phyloP scores from a whole-genome alignment of 2,888 invertebrate species.

The Leptopterna dolabrata region DNA sequence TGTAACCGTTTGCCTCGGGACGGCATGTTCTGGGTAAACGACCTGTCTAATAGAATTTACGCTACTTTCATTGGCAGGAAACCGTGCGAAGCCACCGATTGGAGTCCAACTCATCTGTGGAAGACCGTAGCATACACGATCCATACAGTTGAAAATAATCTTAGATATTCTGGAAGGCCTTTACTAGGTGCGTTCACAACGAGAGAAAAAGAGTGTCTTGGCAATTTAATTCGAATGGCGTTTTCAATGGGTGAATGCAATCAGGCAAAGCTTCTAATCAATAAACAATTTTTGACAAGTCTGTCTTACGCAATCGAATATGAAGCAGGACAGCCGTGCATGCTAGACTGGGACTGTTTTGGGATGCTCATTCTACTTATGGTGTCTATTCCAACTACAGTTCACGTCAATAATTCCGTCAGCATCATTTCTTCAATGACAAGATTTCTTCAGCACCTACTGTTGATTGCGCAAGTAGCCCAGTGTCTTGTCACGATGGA shows the following conservation, averaged over 20 bases:
- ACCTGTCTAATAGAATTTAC: not conserved
- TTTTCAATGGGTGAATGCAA: slow-evolving; percentile 61
- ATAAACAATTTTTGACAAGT: slow-evolving; percentile 69
- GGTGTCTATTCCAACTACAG: slow-evolving; percentile 79
- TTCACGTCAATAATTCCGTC: slow-evolving; percentile 64
- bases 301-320: slow-evolving; percentile 69
- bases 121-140: slow-evolving; percentile 84
- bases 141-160: slow-evolving; percentile 78
- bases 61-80: not conserved
- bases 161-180: slow-evolving; percentile 77
- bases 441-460: slow-evolving; percentile 65
- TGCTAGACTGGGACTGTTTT: slow-evolving; percentile 87
- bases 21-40: not conserved
- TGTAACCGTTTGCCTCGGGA: not conserved
- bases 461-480: slow-evolving; percentile 68
- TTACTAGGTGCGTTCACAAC: slow-evolving; percentile 81
- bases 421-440: slow-evolving; percentile 66
- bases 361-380: slow-evolving; percentile 82
- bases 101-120: slow-evolving; percentile 72
- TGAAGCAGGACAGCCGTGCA: slow-evolving; percentile 64
- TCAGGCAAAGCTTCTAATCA: slow-evolving; percentile 59
- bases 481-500: slow-evolving; percentile 66
- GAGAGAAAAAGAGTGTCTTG: slow-evolving; percentile 80
- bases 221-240: slow-evolving; percentile 76
- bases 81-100: not conserved